Evolutionary conservation across 1,140 invertebrate species (phyloP).

Genomic region (Globodera rostochiensis): DNA sequence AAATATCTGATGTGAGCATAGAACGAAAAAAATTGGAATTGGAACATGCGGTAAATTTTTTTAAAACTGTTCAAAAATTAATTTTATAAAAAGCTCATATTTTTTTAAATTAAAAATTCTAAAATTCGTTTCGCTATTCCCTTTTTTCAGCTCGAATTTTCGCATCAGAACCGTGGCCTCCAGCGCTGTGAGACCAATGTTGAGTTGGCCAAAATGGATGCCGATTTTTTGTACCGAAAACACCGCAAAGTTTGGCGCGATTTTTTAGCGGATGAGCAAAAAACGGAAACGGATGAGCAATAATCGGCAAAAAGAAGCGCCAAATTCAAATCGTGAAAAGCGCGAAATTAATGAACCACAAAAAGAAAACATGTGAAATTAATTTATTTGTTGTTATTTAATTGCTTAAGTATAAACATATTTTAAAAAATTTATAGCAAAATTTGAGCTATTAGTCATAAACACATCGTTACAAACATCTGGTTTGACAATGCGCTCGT

Average conservation of each 20-base stretch:
- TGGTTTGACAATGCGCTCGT: no score
- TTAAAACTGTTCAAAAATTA: background rate
- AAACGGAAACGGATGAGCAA: background rate
- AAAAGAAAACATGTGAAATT: no score
- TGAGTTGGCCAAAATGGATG: slow-evolving; percentile 9
- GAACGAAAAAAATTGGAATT: slow-evolving; percentile 13
- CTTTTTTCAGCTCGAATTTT: slow-evolving; percentile 1
- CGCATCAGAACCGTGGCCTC: background rate
- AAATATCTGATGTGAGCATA: slow-evolving; percentile 18
- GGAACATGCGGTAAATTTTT: slow-evolving; percentile 13
- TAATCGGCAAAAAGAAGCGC: background rate
- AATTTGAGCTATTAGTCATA: no score
- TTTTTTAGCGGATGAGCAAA: background rate
- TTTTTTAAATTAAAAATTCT: background rate
- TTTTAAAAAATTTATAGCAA: no score
- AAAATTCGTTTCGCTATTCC: background rate
- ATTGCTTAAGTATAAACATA: no score
- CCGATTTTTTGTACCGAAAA: background rate
- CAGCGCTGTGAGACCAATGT: background rate
- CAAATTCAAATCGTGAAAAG: no score
- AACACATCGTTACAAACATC: no score
- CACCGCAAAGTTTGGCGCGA: background rate
- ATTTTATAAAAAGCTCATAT: background rate
- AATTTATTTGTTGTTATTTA: no score
- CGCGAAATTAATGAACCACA: no score